Base-by-base conservation (phyloP, 2,888 invertebrate genomes). In the Chironomus riparius region DNA sequence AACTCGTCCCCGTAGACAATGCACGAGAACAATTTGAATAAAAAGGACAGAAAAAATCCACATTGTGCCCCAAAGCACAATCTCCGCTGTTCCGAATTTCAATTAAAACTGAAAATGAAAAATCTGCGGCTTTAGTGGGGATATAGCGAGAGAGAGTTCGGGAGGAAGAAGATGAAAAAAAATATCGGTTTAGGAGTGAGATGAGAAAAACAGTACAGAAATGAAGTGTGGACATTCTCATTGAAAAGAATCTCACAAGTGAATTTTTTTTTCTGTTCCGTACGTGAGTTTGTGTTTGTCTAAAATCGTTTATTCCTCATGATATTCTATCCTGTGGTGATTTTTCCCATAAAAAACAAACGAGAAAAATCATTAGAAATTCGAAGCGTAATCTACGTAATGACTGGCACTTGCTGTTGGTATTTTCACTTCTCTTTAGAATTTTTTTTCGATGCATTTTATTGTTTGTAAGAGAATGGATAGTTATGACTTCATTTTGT, bases 61-160 rank as follows among this genome's bases (percentile, higher is more conserved):
- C 28, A 72, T 61, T 72, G 12, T 12, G 15, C 72, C 18, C 15
- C 13, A 38, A 15, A 72, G 50, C 15, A 47, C 28, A 68, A 68
- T 50, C 50, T 72, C 61, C 28, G 18, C 48, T 61, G 38, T 18
- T 12, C 72, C 62, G n/a, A 38, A 50, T 72, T 72, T 62, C 72
- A 72, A 72, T 72, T 72, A 72, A 72, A 72, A 72, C 72, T 72
- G 62, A 72, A 65, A 72, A 50, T 72, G 72, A 50, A 72, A 72
- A 65, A 21, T 21, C 18, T 72, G 72, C 38, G 72, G 61, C 38
- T 61, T 38, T 18, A 12, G 28, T 56, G 56, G 13, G 56, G 22
- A 13, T n/a, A n/a, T 12, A 38, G 65, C n/a, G 38, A 62, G 10
- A 38, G 28, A 28, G 28, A 15, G 48, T n/a, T n/a, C n/a, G 22